phyloP scores from a whole-genome alignment of 2,888 invertebrate genomes.

The Brachyptera putata region DNA sequence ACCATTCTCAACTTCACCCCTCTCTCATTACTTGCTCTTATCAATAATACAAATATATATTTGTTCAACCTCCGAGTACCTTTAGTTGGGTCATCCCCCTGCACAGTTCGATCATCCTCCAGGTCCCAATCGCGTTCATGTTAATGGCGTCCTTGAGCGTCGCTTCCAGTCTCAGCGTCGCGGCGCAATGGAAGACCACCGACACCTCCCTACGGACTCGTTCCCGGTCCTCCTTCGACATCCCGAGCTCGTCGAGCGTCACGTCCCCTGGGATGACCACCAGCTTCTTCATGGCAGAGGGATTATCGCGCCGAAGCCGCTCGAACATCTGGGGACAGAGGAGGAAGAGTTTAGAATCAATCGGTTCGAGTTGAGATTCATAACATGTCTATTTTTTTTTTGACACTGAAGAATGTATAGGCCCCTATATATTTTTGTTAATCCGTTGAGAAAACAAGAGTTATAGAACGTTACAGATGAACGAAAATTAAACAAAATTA shows the following conservation, averaged over 20 bases:
- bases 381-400: no score
- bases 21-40: no score
- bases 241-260: slow-evolving; percentile 54
- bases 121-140: slow-evolving; percentile 59
- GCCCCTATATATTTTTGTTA: no score
- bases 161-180: slow-evolving; percentile 75
- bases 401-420: no score
- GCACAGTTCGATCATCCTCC: slow-evolving; percentile 55
- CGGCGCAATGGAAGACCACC: slow-evolving; percentile 80
- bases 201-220: slow-evolving; percentile 59
- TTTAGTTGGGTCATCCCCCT: slow-evolving; percentile 71
- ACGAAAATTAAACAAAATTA: no score
- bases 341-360: no score
- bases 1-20: no score
- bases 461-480: no score
- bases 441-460: no score
- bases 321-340: slow-evolving; percentile 28
- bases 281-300: slow-evolving; percentile 59
- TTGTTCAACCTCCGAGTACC: no score
- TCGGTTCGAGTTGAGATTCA: no score
- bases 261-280: slow-evolving; percentile 63
- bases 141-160: slow-evolving; percentile 57
- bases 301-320: slow-evolving; percentile 39
- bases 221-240: slow-evolving; percentile 54
- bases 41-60: no score